phyloP scores from a whole-genome alignment of 2,797 vertebrate genomes.

The Sciurus carolinensis region DNA sequence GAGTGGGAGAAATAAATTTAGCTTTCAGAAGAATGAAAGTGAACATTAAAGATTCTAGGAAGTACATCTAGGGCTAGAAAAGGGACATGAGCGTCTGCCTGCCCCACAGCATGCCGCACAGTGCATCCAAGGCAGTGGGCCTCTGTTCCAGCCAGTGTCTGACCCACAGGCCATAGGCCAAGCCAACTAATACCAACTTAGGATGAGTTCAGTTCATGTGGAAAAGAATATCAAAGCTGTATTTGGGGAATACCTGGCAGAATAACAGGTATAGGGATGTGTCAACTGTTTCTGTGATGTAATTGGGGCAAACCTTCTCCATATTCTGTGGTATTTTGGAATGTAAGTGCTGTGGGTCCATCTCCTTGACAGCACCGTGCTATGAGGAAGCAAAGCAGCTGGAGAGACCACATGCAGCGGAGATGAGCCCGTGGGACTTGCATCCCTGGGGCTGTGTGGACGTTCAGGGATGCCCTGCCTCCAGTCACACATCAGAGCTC shows the following conservation, averaged over 20 bases:
- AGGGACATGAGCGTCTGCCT: accelerated
- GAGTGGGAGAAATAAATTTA: accelerated
- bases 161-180: accelerated
- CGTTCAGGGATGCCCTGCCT: too few relatives aligned
- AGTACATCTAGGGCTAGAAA: not conserved
- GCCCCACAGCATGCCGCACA: accelerated
- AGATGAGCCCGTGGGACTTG: accelerated
- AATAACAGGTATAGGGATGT: too few relatives aligned
- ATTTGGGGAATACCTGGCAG: not conserved
- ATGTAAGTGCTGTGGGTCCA: not conserved
- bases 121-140: not conserved
- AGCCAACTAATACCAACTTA: not conserved
- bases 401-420: not conserved
- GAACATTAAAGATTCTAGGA: too few relatives aligned
- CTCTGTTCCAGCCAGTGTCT: not conserved
- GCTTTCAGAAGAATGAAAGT: not conserved
- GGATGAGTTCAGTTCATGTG: not conserved
- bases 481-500: not conserved
- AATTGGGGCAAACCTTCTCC: not conserved
- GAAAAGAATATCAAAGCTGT: not conserved
- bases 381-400: not conserved
- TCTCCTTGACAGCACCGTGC: too few relatives aligned
- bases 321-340: too few relatives aligned
- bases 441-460: not conserved
- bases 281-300: not conserved